phyloP scores from a whole-genome alignment of 2,797 vertebrate genomes.

The Syngnathus rostellatus region DNA sequence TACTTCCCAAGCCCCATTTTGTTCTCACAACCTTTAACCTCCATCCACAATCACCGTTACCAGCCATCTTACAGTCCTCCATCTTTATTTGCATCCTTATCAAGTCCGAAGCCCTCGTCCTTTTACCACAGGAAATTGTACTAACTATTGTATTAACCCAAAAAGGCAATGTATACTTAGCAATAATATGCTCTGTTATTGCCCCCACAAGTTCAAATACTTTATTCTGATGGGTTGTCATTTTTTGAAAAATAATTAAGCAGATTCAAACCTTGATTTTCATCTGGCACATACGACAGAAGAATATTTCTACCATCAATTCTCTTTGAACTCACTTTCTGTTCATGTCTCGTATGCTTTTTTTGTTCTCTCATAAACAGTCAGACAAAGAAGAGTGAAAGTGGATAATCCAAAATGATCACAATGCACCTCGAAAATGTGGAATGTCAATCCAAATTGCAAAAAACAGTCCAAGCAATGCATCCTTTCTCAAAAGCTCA shows the following conservation, averaged over 20 bases:
- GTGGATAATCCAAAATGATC: background rate
- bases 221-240: too few species aligned
- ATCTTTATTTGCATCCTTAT: slow-evolving; percentile 23
- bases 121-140: slow-evolving; percentile 69
- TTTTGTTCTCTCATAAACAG: background rate
- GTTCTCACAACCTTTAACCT: slow-evolving; percentile 33
- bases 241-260: too few species aligned
- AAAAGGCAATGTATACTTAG: too few species aligned
- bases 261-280: too few species aligned
- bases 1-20: slow-evolving; percentile 16
- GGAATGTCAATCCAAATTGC: background rate
- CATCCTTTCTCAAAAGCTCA: background rate
- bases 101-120: slow-evolving; percentile 58
- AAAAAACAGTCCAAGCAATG: too few species aligned
- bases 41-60: slow-evolving; percentile 28
- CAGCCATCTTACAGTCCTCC: slow-evolving; percentile 47
- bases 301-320: too few species aligned
- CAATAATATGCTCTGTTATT: too few species aligned
- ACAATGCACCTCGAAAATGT: background rate
- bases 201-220: too few species aligned
- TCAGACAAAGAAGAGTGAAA: background rate
- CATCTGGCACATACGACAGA: too few species aligned
- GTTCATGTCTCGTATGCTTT: too few species aligned
- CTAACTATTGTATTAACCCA: slow-evolving; percentile 22
- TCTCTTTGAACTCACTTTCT: background rate